Percentiles rank a stretch among this genome's conserved stretches.
Evolutionary conservation across 2,113 vertebrate genomes (phyloP).

Genomic region (Todiramphus chloris): DNA sequence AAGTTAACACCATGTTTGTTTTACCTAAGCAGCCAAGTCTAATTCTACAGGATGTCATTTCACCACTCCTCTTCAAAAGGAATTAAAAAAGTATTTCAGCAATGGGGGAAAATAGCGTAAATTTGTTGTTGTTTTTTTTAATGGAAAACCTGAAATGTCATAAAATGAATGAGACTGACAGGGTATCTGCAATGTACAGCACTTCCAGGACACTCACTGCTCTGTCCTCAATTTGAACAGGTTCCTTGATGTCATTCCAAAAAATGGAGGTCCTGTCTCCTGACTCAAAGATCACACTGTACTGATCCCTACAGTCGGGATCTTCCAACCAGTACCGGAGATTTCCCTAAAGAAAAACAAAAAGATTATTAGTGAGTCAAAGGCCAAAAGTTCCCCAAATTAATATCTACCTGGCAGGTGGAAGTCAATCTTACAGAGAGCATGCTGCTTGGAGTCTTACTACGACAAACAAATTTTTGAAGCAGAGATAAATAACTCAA

Average conservation of each 20-base stretch:
- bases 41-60: neutral
- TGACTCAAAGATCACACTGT: slow-evolving; percentile 97
- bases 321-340: slow-evolving; percentile 97
- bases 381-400: neutral
- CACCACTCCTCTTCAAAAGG: neutral
- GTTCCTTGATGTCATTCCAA: slow-evolving; percentile 92
- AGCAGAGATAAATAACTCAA: neutral
- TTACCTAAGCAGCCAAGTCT: neutral
- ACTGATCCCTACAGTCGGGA: slow-evolving; percentile 94
- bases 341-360: slow-evolving; percentile 82
- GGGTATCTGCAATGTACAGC: neutral
- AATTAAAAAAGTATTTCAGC: neutral
- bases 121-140: neutral
- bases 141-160: neutral
- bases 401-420: neutral
- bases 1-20: neutral
- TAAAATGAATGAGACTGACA: neutral
- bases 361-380: neutral
- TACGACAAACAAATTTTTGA: neutral
- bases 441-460: neutral
- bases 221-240: slow-evolving; percentile 90
- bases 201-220: slow-evolving; percentile 79
- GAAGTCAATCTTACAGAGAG: neutral
- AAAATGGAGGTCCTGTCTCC: slow-evolving; percentile 95
- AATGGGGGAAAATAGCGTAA: neutral